Percentiles rank a stretch among this genome's conserved stretches.
Evolutionary conservation across 2,797 vertebrate genomes (phyloP).

Genomic region (Galaxias olidus): DNA sequence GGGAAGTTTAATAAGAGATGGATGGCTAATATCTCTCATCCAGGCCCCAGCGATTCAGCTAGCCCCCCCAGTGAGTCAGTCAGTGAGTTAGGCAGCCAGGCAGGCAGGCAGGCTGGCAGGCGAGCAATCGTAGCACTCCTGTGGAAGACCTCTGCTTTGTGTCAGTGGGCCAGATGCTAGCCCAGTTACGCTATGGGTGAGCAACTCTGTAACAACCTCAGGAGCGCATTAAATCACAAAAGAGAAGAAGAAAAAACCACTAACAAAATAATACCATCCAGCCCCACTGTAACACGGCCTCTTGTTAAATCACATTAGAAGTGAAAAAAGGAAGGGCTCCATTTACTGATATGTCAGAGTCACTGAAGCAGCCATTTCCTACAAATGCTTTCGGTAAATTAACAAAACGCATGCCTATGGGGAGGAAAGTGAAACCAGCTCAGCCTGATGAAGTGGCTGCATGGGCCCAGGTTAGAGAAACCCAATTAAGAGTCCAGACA

Average conservation of each 20-base stretch:
- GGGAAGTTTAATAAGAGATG: constrained; percentile 75
- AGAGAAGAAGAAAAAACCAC: constrained; percentile 12
- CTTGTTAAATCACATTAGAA: constrained; percentile 49
- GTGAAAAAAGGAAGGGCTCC: constrained; percentile 24
- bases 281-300: constrained; percentile 26
- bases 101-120: constrained; percentile 8
- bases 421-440: constrained; percentile 24
- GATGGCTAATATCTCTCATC: constrained; percentile 71
- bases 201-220: constrained; percentile 30
- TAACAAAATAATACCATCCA: constrained; percentile 48
- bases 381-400: constrained; percentile 36
- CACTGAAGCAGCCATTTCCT: constrained; percentile 41
- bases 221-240: constrained; percentile 40
- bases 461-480: constrained; percentile 28
- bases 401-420: constrained; percentile 34
- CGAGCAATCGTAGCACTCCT: constrained; percentile 27
- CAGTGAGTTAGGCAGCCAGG: constrained; percentile 36
- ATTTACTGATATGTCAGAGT: constrained; percentile 39
- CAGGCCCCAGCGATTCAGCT: constrained; percentile 29
- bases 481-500: constrained; percentile 27
- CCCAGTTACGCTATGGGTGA: constrained; percentile 25
- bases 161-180: constrained; percentile 44
- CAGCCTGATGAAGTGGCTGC: constrained; percentile 22
- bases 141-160: constrained; percentile 68
- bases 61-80: constrained; percentile 18